Evolutionary conservation across 2,113 vertebrate species (phyloP), one percentile per base, ranked within the genome.

Genomic region (Thermophis baileyi): DNA sequence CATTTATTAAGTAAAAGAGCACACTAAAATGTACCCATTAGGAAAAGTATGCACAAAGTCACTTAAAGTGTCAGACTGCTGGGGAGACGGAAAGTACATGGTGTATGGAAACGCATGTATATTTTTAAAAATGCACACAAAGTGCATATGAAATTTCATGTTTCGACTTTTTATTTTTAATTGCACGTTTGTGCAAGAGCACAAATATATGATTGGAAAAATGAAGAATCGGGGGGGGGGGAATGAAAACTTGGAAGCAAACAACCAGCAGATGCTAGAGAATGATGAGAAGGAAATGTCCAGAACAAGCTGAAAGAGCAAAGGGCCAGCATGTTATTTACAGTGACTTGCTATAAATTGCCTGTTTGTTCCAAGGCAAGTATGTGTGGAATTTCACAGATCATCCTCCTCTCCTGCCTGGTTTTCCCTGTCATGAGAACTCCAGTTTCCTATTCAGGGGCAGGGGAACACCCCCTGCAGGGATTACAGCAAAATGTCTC

Each of bases 371-470:
- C 54, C 57, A 4, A 89, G 69, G 25, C 4, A 87, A 3, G 74
- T 18, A 63, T 88, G 89, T 87, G 57, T 50, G 85, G 54, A 93
- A 89, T 94, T 94, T 94, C 51, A 93, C 93, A 92, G 47, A 35
- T 81, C 51, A 55, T 53, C 46, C 18, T 60, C 90, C 54, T 89
- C 18, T 60, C 90, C 54, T 89, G 53, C 35, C 54, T 16, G 94
- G 51, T 53, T 89, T 86, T 51, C 47, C 5, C 30, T 57, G 89
- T 60, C 22, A 60, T 40, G 89, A 47, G 51, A 89, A 89, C 74
- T 93, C 93, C 81, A 74, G 46, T 93, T 60, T 92, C 90, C 50
- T 93, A 4, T 46, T 47, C 14, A 91, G 47, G 57, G 40, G 51
- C 10, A 69, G 74, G n/a, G 90, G 35, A 14, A 60, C 8, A 27